Conservation (phyloP, 2,797 vertebrate species). For the Pangasius mekongensis region DNA sequence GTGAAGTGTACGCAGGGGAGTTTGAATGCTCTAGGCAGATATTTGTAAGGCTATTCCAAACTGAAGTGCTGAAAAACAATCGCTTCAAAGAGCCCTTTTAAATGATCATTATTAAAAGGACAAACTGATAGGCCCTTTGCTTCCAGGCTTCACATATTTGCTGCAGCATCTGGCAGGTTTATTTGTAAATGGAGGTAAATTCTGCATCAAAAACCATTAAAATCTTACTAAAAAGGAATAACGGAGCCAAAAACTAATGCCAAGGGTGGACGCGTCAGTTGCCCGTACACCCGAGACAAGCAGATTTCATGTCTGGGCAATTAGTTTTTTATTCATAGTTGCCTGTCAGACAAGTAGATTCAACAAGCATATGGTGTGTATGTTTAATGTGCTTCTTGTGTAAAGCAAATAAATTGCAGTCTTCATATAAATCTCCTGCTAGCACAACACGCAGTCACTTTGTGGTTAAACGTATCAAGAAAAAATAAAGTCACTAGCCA, state of each 20-base stretch:
- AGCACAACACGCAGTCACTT: background rate
- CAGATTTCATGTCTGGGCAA: background rate
- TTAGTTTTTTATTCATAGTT: background rate
- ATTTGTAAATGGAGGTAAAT: background rate
- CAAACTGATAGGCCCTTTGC: background rate
- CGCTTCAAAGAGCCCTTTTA: background rate
- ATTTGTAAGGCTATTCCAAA: background rate
- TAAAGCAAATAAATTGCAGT: background rate
- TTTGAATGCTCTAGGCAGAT: conserved; percentile 6
- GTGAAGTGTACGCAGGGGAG: background rate
- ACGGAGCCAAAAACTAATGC: background rate
- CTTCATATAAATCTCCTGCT: background rate
- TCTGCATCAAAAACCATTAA: too few species aligned
- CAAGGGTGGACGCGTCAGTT: background rate
- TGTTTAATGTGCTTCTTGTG: background rate
- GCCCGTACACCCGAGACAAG: background rate
- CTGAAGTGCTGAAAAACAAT: conserved; percentile 9
- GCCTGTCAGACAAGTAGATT: background rate
- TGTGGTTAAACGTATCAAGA: background rate
- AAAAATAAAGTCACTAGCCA: background rate
- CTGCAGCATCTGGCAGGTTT: background rate
- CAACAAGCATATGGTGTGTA: background rate
- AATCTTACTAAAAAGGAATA: background rate
- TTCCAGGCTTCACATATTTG: background rate
- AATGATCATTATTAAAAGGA: conserved; percentile 1